Conservation (phyloP, 2,113 vertebrate species). For the Pomatorhinus ruficollis region DNA sequence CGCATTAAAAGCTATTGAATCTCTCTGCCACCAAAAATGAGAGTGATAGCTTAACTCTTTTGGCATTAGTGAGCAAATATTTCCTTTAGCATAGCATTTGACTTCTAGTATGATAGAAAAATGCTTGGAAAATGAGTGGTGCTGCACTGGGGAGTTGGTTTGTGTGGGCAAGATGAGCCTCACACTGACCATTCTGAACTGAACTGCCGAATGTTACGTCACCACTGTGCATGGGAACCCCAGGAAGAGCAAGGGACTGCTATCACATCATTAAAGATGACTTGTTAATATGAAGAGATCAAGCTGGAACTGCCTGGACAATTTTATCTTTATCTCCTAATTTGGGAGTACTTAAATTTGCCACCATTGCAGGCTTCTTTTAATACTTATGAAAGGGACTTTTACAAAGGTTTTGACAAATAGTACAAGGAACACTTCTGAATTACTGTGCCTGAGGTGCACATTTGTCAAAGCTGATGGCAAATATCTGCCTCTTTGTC, state of each 20-base stretch:
- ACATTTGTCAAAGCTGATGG: background rate
- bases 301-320: background rate
- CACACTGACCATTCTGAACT: background rate
- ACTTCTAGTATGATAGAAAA: background rate
- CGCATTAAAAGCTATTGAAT: background rate
- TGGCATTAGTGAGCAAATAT: background rate
- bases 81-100: background rate
- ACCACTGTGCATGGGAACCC: background rate
- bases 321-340: background rate
- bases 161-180: background rate
- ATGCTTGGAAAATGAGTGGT: background rate
- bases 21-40: background rate
- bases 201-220: background rate
- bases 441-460: background rate
- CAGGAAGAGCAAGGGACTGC: background rate
- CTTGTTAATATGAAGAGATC: background rate
- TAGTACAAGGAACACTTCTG: background rate
- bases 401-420: background rate
- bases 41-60: background rate
- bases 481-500: background rate
- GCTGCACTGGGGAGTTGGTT: background rate
- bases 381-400: background rate
- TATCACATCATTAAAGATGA: background rate
- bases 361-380: background rate
- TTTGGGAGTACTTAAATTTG: background rate